Base-by-base conservation (phyloP, 2,797 vertebrate genomes). In the Dipus sagitta region DNA sequence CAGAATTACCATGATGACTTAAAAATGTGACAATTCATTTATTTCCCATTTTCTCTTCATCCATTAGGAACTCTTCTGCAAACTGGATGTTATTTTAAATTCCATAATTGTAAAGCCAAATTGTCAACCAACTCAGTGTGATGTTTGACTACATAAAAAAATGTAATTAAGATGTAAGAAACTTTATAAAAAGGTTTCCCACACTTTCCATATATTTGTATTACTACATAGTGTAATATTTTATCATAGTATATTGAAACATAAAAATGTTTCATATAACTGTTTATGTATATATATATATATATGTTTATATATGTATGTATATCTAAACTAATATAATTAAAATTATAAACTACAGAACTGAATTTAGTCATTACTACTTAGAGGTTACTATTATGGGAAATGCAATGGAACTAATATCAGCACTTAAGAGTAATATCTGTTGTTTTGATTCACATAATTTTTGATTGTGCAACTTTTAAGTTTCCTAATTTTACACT, bases 1-100 rank as follows among this genome's bases (percentile, higher is more conserved):
- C 38, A 88, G 79, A 95, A 96, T 86, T 96, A 67, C 42, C 34
- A 42, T 67, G 28, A 84, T 95, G 88, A 52, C 28, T 94, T 88
- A 88, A 93, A 79, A 96, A 92, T 96, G 34, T 67, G 24, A 96
- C 13, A 30, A 88, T 91, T 93, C 38, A 85, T 93, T 97, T 91
- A 88, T 93, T 96, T 93, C 34, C n/a, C 8, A 91, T 92, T 96
- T 97, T 95, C 82, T 92, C 62, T 70, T 96, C 67, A 96, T 42
- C 54, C 68, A 90, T 24, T 90, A 93, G 58, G 82, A 97, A 95
- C 65, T 74, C 76, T 54, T 93, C n/a, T 80, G n/a, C n/a, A 92
- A 97, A 93, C 75, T 79, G 30, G 67, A 83, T 96, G 34, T 62
- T 78, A 90, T 80, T 97, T 96, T 83, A 83, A 80, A 95, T 60